phyloP scores from a whole-genome alignment of 2,797 vertebrate species.

The Sciaenops ocellatus region DNA sequence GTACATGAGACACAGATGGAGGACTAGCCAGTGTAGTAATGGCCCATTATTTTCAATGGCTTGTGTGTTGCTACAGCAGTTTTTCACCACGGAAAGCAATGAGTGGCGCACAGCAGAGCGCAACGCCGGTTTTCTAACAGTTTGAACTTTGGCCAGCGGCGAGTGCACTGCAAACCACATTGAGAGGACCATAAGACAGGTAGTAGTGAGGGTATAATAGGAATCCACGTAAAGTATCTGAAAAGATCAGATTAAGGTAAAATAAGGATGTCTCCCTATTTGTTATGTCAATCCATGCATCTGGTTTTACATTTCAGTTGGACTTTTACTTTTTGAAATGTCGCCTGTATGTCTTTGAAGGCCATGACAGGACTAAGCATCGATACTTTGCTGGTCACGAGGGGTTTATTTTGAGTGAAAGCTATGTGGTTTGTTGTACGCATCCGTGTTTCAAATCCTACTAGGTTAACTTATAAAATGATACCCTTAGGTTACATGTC shows the following conservation, averaged over 20 bases:
- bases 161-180: too few species aligned
- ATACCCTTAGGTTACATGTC: slow-evolving; percentile 48
- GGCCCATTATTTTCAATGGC: too few species aligned
- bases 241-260: too few species aligned
- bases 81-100: too few species aligned
- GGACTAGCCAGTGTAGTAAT: not conserved
- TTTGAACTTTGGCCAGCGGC: too few species aligned
- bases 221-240: not conserved
- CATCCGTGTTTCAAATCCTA: slow-evolving; percentile 49
- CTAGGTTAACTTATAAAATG: slow-evolving; percentile 52
- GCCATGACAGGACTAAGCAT: not conserved
- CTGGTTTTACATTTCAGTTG: not conserved
- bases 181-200: not conserved
- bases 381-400: not conserved
- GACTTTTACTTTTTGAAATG: too few species aligned
- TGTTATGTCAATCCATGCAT: not conserved
- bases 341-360: not conserved
- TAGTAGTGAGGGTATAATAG: not conserved
- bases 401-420: slow-evolving; percentile 20
- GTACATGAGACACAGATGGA: slow-evolving; percentile 4
- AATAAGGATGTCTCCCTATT: not conserved
- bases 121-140: too few species aligned
- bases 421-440: slow-evolving; percentile 24
- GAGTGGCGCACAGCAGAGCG: too few species aligned
- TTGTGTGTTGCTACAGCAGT: too few species aligned